Evolutionary conservation across 2,888 invertebrate genomes (phyloP).

Genomic region (Oxycera nigricornis): DNA sequence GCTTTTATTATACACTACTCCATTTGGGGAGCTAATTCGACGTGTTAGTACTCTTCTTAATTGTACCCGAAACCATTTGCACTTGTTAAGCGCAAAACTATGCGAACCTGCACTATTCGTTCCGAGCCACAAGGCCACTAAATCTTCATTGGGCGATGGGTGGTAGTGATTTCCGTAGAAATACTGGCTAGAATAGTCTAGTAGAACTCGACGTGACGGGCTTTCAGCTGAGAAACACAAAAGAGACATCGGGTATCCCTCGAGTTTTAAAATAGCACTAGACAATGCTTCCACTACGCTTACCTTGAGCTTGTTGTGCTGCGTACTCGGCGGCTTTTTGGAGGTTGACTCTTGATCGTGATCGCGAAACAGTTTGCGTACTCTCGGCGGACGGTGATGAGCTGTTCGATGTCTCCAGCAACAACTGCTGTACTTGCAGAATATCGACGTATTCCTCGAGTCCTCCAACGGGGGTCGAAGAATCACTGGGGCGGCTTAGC

Average conservation of each 20-base stretch:
- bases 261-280: no score
- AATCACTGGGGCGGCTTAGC: slow-evolving; percentile 32
- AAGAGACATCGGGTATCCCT: neutral
- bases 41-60: neutral
- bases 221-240: slow-evolving; percentile 58
- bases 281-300: slow-evolving; percentile 42
- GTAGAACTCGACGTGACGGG: slow-evolving; percentile 61
- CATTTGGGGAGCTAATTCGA: no score
- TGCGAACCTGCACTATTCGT: slow-evolving; percentile 69
- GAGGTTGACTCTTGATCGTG: slow-evolving; percentile 60
- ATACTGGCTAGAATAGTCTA: slow-evolving; percentile 62
- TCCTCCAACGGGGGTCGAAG: slow-evolving; percentile 49
- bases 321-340: slow-evolving; percentile 62
- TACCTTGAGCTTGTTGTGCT: slow-evolving; percentile 61
- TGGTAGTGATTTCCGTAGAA: slow-evolving; percentile 63
- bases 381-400: slow-evolving; percentile 49
- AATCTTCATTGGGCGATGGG: slow-evolving; percentile 73
- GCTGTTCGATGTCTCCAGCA: slow-evolving; percentile 65
- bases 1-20: no score
- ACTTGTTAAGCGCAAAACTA: slow-evolving; percentile 14
- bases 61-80: slow-evolving; percentile 37
- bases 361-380: slow-evolving; percentile 50
- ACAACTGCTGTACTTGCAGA: slow-evolving; percentile 78
- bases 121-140: slow-evolving; percentile 78
- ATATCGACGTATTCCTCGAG: slow-evolving; percentile 83